Base-by-base conservation (phyloP, 2,113 vertebrate genomes). In the Piprites chloris region DNA sequence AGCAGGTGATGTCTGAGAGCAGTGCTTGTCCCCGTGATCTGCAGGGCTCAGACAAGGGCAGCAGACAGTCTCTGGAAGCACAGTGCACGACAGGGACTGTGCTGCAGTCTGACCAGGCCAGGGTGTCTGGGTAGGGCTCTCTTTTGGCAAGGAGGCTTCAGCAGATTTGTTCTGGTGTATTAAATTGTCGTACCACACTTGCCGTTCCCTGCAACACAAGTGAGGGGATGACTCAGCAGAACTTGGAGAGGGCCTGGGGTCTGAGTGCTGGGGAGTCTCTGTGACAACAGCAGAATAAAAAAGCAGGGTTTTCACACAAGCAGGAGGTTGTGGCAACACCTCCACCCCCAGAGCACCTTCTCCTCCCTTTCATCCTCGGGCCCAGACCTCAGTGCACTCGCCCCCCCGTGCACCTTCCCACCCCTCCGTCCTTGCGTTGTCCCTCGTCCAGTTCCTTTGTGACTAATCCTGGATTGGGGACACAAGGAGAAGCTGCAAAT, bases 1-100 rank as follows among this genome's bases (percentile, higher is more conserved):
- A 5, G 79, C 66, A 74, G 72, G n/a, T 47, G 23, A 52, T 88
- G 66, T 81, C 85, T 89, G 85, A 28, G 16, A 93, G 66, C 22
- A 0, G 76, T 2, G 1, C 2, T 1, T 5, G 3, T 65, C 85
- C 7, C 0, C 61, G 76, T 10, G 1, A 47, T 72, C 47, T 94
- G 66, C 14, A 16, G 76, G 67, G 46, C 69, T 75, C 72, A 74
- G 95, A 85, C 82, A 85, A 95, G 93, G 93, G 68, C 81, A 88
- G 81, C 72, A 87, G 91, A 56, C 88, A 53, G 44, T 68, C 68
- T 74, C 53, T 65, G 75, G 73, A 5, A 2, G 69, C 67, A 19
- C 27, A 56, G 52, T 33, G 35, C 39, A 6, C n/a, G 3, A 42
- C 17, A 5, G 50, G 77, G 62, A 15, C 68, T 67, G 18, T 76